Base-by-base conservation (phyloP, 2,888 invertebrate species). In the Melieria crassipennis region DNA sequence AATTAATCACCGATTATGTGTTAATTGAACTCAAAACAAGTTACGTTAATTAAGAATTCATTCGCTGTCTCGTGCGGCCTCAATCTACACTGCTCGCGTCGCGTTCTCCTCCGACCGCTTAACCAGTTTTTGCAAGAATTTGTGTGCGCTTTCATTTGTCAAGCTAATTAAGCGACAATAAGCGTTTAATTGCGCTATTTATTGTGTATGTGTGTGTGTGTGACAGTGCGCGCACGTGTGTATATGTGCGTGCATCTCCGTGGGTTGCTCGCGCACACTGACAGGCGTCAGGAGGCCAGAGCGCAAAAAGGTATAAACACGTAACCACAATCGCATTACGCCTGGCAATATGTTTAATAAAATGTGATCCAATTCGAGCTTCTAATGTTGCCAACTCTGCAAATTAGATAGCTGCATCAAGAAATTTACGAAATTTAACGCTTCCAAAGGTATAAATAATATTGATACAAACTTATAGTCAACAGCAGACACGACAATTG, bases 121-220 rank as follows among this genome's bases (percentile, higher is more conserved):
- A 10, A 10, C 50, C 50, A 50, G 7, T 10, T 10, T 58, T n/a
- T 42, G n/a, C 5, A 65, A 46, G 47, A 60, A 55, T 71, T 57
- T 7, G 43, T 45, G 43, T 16, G 45, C 46, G 16, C 61, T 62
- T 47, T 4, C 46, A 16, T 78, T 73, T 52, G 78, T 77, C 3
- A 30, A 43, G n/a, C 78, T 78, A 82, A 82, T 82, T 80, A 82
- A 81, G 82, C 81, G 81, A 79, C 82, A 81, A 80, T 82, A 82
- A 79, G 81, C 80, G 81, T 81, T 80, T 81, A 81, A 81, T 82
- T 63, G n/a, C 30, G 46, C 42, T 65, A 43, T 67, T 52, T 48
- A 13, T 47, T 58, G 7, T 58, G 11, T 66, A 48, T 58, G 48
- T 58, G 5, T 56, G 50, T 50, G 50, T 52, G 11, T 30, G 30